These are phyloP conservation scores for Platycheirus albimanus DNA, from an alignment of 2,888 invertebrate species.

Conservation along the genomic window DNA sequence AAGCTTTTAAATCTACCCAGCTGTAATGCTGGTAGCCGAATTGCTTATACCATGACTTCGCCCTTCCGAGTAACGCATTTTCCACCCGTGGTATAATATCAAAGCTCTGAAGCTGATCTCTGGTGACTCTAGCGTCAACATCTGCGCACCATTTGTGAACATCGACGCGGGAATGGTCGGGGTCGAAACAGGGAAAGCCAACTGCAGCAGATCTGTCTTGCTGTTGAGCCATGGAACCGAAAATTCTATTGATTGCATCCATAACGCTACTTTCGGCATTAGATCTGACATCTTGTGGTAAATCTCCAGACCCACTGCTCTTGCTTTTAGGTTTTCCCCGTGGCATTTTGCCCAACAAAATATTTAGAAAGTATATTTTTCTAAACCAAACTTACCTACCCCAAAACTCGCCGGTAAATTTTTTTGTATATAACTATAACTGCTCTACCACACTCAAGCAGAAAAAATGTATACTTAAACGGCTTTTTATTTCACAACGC, in stretches of 20 bases:
- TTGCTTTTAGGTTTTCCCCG: no score
- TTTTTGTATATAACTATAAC: not conserved
- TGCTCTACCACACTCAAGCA: not conserved
- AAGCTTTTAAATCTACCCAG: conserved; percentile 64
- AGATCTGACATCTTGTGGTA: no score
- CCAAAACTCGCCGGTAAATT: not conserved
- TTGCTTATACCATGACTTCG: conserved; percentile 55
- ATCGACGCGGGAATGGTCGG: conserved; percentile 57
- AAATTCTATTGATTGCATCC: no score
- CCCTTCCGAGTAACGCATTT: conserved; percentile 37
- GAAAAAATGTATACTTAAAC: no score
- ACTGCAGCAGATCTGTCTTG: conserved; percentile 25
- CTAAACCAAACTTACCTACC: no score
- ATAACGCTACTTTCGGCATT: no score
- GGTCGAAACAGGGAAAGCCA: conserved; percentile 62
- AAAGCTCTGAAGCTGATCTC: conserved; percentile 57
- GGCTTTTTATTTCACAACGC: not conserved
- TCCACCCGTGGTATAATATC: conserved; percentile 57
- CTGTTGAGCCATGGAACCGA: conserved; percentile 8
- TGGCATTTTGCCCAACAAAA: no score
- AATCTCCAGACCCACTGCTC: no score
- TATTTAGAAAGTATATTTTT: no score
- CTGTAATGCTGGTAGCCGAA: conserved; percentile 66
- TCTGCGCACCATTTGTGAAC: conserved; percentile 51
- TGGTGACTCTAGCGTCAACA: conserved; percentile 59